A percentile compares a stretch with the other conserved stretches of the same genome.
phyloP scores from a whole-genome alignment of 2,797 vertebrate genomes.

The Serranus cabrilla region DNA sequence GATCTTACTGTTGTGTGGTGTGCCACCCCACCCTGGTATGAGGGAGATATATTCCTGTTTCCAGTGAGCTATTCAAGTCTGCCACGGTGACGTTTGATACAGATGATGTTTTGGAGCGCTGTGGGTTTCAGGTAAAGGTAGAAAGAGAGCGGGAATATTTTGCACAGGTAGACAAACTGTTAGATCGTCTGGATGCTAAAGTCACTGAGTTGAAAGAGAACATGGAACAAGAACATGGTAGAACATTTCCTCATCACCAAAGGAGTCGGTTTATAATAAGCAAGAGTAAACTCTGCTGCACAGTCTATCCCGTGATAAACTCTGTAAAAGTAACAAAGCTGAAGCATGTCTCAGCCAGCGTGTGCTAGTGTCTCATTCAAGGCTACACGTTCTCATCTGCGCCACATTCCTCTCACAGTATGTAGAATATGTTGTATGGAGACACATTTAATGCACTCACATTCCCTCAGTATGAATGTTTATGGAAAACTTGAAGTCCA shows the following conservation, averaged over 20 bases:
- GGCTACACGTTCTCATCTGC: background rate
- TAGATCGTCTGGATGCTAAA: constrained; percentile 59
- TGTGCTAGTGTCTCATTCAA: constrained; percentile 16
- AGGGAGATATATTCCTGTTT: constrained; percentile 67
- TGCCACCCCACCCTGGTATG: constrained; percentile 56
- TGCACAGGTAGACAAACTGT: constrained; percentile 56
- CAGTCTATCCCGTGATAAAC: constrained; percentile 14
- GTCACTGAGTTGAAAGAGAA: constrained; percentile 63
- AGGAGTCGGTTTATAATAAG: constrained; percentile 42
- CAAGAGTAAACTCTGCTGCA: constrained; percentile 28
- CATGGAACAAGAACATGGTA: constrained; percentile 50
- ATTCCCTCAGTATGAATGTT: background rate
- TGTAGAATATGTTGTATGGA: constrained; percentile 1
- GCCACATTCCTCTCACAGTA: background rate
- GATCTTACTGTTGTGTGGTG: constrained; percentile 70
- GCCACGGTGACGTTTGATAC: constrained; percentile 67
- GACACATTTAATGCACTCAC: background rate
- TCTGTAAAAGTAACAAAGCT: background rate
- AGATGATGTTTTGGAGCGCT: constrained; percentile 67
- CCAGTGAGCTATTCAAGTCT: constrained; percentile 75
- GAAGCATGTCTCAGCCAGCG: background rate
- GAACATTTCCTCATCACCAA: constrained; percentile 51
- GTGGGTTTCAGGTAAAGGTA: constrained; percentile 62
- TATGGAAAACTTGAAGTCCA: background rate
- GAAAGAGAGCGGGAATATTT: constrained; percentile 56